phyloP scores from a whole-genome alignment of 2,113 vertebrate genomes.

The Cottus gobio region DNA sequence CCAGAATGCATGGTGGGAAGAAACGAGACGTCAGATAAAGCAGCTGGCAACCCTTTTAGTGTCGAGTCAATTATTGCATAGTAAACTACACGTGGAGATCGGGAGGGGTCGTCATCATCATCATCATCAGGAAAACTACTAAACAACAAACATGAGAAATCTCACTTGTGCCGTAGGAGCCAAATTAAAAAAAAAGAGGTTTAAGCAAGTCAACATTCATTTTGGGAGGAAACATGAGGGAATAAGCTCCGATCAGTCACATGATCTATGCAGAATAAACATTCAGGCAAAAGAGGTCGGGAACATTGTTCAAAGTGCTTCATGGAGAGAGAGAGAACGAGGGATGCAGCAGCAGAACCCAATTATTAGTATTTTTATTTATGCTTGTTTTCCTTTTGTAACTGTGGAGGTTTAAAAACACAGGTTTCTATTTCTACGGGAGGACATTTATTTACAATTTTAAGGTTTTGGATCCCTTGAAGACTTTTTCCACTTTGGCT shows the following conservation, averaged over 20 bases:
- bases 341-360: conserved; percentile 41
- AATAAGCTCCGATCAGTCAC: conserved; percentile 39
- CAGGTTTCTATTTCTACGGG: conserved; percentile 36
- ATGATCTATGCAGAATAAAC: conserved; percentile 60
- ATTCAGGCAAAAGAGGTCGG: conserved; percentile 74
- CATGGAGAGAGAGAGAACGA: conserved; percentile 58
- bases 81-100: conserved; percentile 73
- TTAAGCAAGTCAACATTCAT: conserved; percentile 70
- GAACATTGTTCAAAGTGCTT: conserved; percentile 78
- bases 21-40: conserved; percentile 35
- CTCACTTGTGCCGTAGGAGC: conserved; percentile 52
- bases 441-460: conserved; percentile 39
- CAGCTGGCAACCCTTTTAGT: conserved; percentile 48
- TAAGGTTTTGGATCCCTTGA: conserved; percentile 41
- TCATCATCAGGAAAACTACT: too few relatives aligned
- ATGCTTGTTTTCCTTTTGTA: background rate
- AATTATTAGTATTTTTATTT: conserved; percentile 6
- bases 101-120: too few relatives aligned
- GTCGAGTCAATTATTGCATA: conserved; percentile 80
- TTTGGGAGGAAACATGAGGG: conserved; percentile 10
- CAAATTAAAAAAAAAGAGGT: conserved; percentile 26
- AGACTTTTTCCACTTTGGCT: conserved; percentile 3
- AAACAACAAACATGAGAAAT: conserved; percentile 38
- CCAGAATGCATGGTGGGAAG: conserved; percentile 38
- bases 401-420: conserved; percentile 27